phyloP scores from a whole-genome alignment of 2,797 vertebrate species.

The Sebastes kiyomatsui region DNA sequence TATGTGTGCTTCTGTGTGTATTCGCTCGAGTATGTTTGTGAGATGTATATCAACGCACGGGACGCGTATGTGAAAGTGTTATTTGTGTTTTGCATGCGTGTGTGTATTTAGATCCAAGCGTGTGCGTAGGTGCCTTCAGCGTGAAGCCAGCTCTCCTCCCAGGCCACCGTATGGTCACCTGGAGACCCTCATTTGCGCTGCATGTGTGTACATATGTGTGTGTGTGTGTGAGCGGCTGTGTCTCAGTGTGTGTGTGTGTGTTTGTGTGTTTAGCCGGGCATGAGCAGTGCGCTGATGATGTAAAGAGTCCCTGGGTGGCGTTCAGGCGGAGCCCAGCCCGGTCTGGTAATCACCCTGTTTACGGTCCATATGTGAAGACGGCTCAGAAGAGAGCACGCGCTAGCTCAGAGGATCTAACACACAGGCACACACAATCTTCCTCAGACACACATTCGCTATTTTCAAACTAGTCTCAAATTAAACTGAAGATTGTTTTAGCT shows the following conservation, averaged over 20 bases:
- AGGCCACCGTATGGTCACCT: constrained; percentile 78
- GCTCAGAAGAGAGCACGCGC: constrained; percentile 73
- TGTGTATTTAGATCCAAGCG: constrained; percentile 27
- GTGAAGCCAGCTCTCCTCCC: constrained; percentile 66
- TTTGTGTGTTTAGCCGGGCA: constrained; percentile 78
- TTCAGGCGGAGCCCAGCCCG: constrained; percentile 82
- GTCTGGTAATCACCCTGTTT: constrained; percentile 86
- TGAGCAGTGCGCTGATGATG: constrained; percentile 79
- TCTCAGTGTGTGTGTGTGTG: constrained; percentile 39
- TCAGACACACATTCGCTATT: constrained; percentile 42
- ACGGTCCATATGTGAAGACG: constrained; percentile 84
- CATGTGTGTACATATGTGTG: constrained; percentile 58
- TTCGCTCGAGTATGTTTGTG: constrained; percentile 19
- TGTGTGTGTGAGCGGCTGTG: constrained; percentile 21
- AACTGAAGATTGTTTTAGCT: constrained; percentile 52
- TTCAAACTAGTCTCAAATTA: constrained; percentile 52
- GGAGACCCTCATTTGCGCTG: constrained; percentile 64
- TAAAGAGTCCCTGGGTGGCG: constrained; percentile 84
- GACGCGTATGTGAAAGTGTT: constrained; percentile 8
- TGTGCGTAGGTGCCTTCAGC: constrained; percentile 53
- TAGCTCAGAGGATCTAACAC: constrained; percentile 63
- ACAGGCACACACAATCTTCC: constrained; percentile 45
- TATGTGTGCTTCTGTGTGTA: neutral
- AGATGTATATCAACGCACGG: constrained; percentile 29
- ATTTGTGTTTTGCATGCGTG: constrained; percentile 35